A percentile compares a stretch with the other conserved stretches of the same genome.
These are phyloP conservation scores for Allygus modestus DNA, from an alignment of 2,888 invertebrate genomes.

Conservation along the genomic window DNA sequence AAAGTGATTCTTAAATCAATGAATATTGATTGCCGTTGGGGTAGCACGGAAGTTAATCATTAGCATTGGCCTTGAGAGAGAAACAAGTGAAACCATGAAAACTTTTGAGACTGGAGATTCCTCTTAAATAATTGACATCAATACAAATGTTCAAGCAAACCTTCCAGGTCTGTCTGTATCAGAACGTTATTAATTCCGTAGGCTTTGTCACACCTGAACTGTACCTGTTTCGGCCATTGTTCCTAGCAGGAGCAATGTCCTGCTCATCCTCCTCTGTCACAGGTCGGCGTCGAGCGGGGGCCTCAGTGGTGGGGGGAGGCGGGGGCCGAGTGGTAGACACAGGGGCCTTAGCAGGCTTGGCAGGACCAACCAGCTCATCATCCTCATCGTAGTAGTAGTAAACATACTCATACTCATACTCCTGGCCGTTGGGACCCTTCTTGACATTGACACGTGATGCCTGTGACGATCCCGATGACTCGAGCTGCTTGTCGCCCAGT, in stretches of 20 bases:
- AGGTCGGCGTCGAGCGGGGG: constrained; percentile 28
- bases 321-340: constrained; percentile 49
- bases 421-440: constrained; percentile 92
- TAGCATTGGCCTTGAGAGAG: too few species aligned
- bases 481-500: constrained; percentile 70
- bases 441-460: constrained; percentile 89
- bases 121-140: too few species aligned
- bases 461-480: constrained; percentile 72
- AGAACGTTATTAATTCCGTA: too few species aligned
- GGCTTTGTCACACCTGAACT: not conserved
- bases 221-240: constrained; percentile 47
- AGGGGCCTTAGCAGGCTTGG: constrained; percentile 68
- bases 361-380: constrained; percentile 73
- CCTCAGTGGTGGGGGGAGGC: constrained; percentile 61
- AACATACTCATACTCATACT: constrained; percentile 94
- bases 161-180: too few species aligned
- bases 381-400: constrained; percentile 94
- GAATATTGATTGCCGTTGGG: too few species aligned
- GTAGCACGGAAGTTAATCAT: too few species aligned
- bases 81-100: too few species aligned
- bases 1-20: too few species aligned
- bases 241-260: not conserved
- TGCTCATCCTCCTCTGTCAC: constrained; percentile 70
- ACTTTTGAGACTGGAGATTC: too few species aligned
- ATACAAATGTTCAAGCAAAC: too few species aligned